phyloP scores from a whole-genome alignment of 2,113 vertebrate genomes.

The Brachypteracias leptosomus region DNA sequence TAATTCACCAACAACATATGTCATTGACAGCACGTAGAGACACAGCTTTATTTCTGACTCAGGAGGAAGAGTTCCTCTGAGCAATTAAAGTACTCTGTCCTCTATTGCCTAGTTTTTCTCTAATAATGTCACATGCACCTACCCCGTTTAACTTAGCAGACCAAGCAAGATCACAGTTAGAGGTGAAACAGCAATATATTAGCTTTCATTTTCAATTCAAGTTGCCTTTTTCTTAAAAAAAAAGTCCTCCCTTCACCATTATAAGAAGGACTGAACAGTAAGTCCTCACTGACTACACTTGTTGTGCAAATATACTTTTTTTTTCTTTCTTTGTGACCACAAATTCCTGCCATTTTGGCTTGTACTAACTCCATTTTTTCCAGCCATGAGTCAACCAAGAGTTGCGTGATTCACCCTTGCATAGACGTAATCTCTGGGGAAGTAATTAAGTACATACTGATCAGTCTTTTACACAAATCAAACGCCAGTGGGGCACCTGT shows the following conservation, averaged over 20 bases:
- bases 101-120: conserved; percentile 22
- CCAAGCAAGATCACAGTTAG: neutral
- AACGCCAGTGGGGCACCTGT: neutral
- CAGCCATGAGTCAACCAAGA: conserved; percentile 25
- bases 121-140: conserved; percentile 9
- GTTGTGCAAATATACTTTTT: conserved; percentile 29
- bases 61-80: conserved; percentile 10
- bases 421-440: conserved; percentile 1
- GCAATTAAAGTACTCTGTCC: conserved; percentile 42
- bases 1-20: conserved; percentile 16
- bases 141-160: neutral
- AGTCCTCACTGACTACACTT: conserved; percentile 5
- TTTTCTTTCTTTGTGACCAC: conserved; percentile 23
- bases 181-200: neutral
- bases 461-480: neutral
- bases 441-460: neutral
- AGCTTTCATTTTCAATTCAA: conserved; percentile 12
- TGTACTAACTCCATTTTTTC: conserved; percentile 31
- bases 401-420: conserved; percentile 42
- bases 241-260: neutral
- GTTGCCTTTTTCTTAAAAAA: conserved; percentile 23
- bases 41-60: conserved; percentile 13
- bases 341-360: conserved; percentile 11
- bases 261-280: neutral
- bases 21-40: neutral